phyloP scores from a whole-genome alignment of 2,113 vertebrate species.

The Suncus etruscus region DNA sequence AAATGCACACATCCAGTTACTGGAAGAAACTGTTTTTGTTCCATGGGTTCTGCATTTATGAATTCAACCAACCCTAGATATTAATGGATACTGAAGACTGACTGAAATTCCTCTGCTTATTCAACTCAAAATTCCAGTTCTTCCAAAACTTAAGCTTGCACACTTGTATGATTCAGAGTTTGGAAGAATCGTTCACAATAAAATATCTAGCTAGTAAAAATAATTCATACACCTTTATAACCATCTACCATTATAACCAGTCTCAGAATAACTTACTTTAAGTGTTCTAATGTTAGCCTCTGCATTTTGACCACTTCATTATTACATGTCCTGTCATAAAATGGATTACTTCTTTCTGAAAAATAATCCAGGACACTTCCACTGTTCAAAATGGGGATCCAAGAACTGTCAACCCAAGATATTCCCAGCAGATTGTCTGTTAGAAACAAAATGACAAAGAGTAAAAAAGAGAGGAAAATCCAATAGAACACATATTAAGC shows the following conservation, averaged over 20 bases:
- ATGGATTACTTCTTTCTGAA: conserved; percentile 98
- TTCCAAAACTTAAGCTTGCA: conserved; percentile 39
- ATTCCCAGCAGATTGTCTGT: conserved; percentile 97
- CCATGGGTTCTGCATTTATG: background rate
- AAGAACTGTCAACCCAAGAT: conserved; percentile 98
- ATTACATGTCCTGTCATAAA: conserved; percentile 98
- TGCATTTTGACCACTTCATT: conserved; percentile 99
- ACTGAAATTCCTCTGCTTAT: conserved; percentile 28
- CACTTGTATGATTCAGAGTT: conserved; percentile 26
- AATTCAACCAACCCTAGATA: background rate
- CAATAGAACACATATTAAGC: conserved; percentile 9
- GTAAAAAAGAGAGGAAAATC: conserved; percentile 58
- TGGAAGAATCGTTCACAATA: background rate
- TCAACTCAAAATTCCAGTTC: conserved; percentile 39
- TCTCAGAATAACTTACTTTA: conserved; percentile 92
- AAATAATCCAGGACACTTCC: conserved; percentile 98
- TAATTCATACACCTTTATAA: background rate
- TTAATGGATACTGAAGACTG: background rate
- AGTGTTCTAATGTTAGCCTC: conserved; percentile 95
- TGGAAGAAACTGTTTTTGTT: background rate
- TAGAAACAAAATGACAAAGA: conserved; percentile 73
- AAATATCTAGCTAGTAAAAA: conserved; percentile 23
- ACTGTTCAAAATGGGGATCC: conserved; percentile 98
- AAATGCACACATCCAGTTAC: background rate
- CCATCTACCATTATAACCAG: background rate